A percentile compares a stretch with the other conserved stretches of the same genome.
Conservation (phyloP, 30 jellyfish, hydroid and myxozoan genomes). For the Chrysaora quinquecirrha region DNA sequence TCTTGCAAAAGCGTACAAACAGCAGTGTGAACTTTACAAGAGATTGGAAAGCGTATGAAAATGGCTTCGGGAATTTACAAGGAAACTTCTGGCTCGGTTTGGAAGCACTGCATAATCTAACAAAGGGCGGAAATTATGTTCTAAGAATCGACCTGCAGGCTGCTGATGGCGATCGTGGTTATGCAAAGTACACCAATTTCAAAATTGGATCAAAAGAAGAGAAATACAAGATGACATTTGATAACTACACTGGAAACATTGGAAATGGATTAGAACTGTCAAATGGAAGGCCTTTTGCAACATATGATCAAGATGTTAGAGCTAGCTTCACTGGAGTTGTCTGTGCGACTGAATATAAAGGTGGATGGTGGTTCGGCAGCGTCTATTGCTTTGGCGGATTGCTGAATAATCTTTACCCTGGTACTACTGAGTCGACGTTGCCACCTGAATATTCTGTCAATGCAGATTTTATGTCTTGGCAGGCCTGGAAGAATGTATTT, state of each 20-base stretch:
- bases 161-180: neutral
- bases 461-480: slow-evolving; percentile 3
- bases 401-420: neutral
- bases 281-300: neutral
- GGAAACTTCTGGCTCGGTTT: slow-evolving; percentile 67
- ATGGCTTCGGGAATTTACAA: slow-evolving; percentile 48
- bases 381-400: neutral
- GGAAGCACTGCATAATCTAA: slow-evolving; percentile 35
- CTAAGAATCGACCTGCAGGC: neutral
- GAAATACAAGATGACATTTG: neutral
- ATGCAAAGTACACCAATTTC: neutral
- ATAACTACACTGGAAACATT: neutral
- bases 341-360: neutral
- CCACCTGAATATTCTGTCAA: neutral
- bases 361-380: neutral
- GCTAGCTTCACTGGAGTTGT: neutral
- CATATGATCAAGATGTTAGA: neutral
- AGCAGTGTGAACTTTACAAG: slow-evolving; percentile 40
- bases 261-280: neutral
- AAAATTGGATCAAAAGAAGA: neutral
- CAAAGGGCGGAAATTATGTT: slow-evolving; percentile 18
- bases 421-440: neutral
- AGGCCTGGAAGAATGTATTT: neutral
- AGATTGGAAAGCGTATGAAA: slow-evolving; percentile 40
- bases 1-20: slow-evolving; percentile 44